A percentile compares a stretch with the other conserved stretches of the same genome.
phyloP scores from a whole-genome alignment of 2,888 invertebrate species.

The Phorcus lineatus region DNA sequence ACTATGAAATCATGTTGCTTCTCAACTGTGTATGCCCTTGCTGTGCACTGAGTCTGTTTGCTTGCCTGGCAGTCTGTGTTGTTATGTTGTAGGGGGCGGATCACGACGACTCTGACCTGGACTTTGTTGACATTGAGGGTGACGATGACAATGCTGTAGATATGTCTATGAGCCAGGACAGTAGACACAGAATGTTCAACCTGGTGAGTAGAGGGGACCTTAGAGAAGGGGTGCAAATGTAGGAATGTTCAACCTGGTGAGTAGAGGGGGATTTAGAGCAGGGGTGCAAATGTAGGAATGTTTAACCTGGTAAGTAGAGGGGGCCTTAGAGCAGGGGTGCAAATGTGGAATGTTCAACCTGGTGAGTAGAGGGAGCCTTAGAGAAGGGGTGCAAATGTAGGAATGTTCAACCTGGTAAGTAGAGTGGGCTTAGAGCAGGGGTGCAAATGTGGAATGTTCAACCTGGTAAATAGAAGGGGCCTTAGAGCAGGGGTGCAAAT shows the following conservation, averaged over 20 bases:
- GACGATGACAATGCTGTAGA: conserved; percentile 65
- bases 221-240: no score
- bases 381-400: no score
- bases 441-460: no score
- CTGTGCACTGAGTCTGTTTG: neutral
- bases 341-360: no score
- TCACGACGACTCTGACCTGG: conserved; percentile 59
- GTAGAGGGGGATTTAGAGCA: neutral
- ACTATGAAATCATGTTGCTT: no score
- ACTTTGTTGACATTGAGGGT: conserved; percentile 75
- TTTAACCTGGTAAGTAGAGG: no score
- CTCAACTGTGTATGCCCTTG: neutral
- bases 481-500: no score
- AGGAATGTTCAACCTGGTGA: neutral
- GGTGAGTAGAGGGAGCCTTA: no score
- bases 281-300: no score
- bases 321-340: no score
- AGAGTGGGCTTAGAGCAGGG: neutral
- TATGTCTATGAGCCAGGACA: conserved; percentile 29
- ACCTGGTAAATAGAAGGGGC: no score
- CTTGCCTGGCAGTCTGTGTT: conserved; percentile 12
- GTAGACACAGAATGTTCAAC: neutral
- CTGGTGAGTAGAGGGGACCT: neutral
- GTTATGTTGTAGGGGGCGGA: conserved; percentile 33
- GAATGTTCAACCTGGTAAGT: neutral